A percentile compares a stretch with the other conserved stretches of the same genome.
Evolutionary conservation across 2,888 invertebrate species (phyloP).

Genomic region (Thumatha senex): DNA sequence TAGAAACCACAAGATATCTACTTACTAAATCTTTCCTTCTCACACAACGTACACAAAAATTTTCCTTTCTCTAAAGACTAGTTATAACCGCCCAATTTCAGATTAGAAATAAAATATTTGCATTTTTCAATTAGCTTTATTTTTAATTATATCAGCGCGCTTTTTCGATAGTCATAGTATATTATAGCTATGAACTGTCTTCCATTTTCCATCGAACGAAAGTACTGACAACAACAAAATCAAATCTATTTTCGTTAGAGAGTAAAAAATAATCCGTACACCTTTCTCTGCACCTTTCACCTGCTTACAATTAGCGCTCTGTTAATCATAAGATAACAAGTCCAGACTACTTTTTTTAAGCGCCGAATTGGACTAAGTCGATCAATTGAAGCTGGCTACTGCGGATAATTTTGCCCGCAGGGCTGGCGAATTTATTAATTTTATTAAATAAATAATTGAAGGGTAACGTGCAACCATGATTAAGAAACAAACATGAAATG

Average conservation of each 20-base stretch:
- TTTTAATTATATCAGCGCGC: no score
- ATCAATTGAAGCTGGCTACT: constrained; percentile 42
- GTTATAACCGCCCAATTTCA: background rate
- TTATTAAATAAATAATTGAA: background rate
- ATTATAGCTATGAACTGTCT: constrained; percentile 15
- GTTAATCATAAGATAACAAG: constrained; percentile 71
- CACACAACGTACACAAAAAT: background rate
- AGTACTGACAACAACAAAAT: constrained; percentile 29
- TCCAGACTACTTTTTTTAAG: constrained; percentile 49
- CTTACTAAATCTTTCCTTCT: no score
- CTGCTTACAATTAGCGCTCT: constrained; percentile 72
- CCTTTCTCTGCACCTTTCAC: constrained; percentile 80
- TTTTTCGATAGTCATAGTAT: no score
- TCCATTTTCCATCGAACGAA: constrained; percentile 35
- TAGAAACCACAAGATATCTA: constrained; percentile 29
- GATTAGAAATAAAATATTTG: background rate
- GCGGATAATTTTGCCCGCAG: constrained; percentile 22
- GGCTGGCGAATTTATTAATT: constrained; percentile 11
- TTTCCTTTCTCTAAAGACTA: background rate
- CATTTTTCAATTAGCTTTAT: constrained; percentile 2
- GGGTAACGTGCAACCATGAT: no score
- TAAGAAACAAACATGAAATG: background rate
- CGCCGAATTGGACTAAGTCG: constrained; percentile 52
- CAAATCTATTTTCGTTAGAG: constrained; percentile 50
- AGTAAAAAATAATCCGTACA: constrained; percentile 39